Base-by-base conservation (phyloP, 2,113 vertebrate genomes). In the Hippocampus barbouri region DNA sequence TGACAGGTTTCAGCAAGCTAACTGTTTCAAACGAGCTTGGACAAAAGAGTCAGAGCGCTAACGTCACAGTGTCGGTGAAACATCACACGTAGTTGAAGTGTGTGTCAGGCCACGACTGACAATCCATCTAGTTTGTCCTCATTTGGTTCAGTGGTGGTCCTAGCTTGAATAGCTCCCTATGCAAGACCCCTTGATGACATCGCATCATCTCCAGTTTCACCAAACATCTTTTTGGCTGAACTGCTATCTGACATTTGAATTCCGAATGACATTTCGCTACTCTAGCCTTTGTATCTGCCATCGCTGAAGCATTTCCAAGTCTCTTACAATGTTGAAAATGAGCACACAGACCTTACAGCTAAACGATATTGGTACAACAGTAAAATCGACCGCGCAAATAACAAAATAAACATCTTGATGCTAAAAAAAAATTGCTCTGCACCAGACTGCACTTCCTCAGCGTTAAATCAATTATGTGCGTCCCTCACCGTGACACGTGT, bases 401-500 rank as follows among this genome's bases (percentile, higher is more conserved):
- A 11, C 2, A 43, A 43, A 43, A 10, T 43, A 43, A 43, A 43
- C 41, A 43, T 77, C 77, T 67, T 67, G 43, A 68, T 45, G 34
- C 47, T 57, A 38, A 38, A 38, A 30, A 30, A 54, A 27, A 63
- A 67, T 69, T 71, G 68, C 47, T 74, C 74, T 62, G 65, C 67
- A 21, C 72, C 25, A 2, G 0, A 25, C 54, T 73, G 66, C 70
- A 68, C 59, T 51, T 56, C 72, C 51, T 83, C 63, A 27, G 67
- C 71, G 63, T 78, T 76, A 77, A 87, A 88, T 88, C 70, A 76
- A 73, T 82, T 83, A 75, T 69, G 63, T 81, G 77, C 79, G 73
- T 79, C 70, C 76, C 77, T 72, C 79, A 51, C n/a, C 69, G 62
- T 65, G 63, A 69, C 68, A 77, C 79, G 57, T 70, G 80, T 79